A percentile compares a stretch with the other conserved stretches of the same genome.
Conservation (phyloP, 53 echinoderm and acorn worm species). For the Apostichopus leukothele region DNA sequence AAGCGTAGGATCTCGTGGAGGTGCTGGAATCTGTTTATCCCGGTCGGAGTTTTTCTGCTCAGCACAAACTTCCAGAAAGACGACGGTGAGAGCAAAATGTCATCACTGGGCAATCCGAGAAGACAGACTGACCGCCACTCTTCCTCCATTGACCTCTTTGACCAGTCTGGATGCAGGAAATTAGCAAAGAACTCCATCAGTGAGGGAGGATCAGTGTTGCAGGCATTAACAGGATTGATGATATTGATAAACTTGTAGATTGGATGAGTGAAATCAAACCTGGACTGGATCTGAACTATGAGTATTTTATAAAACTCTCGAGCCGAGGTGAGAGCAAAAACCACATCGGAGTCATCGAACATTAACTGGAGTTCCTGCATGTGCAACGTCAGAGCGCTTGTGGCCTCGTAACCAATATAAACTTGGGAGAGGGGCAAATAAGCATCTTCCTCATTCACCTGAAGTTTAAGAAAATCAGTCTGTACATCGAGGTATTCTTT, state of each 20-base stretch:
- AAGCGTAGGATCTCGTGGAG: neutral
- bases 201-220: conserved; percentile 33
- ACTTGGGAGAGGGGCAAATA: conserved; percentile 24
- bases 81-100: conserved; percentile 6
- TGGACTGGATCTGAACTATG: conserved; percentile 30
- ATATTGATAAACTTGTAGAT: conserved; percentile 22
- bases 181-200: conserved; percentile 27
- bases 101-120: conserved; percentile 10
- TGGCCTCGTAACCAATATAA: conserved; percentile 27
- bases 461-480: conserved; percentile 9
- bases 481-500: neutral
- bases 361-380: conserved; percentile 18
- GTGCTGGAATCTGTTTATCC: conserved; percentile 17
- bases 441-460: neutral
- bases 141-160: conserved; percentile 30
- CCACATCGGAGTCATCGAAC: conserved; percentile 22
- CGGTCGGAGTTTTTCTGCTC: conserved; percentile 27
- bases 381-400: neutral
- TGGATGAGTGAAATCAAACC: conserved; percentile 8
- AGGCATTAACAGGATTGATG: conserved; percentile 17
- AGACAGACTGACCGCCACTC: conserved; percentile 39
- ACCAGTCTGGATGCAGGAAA: conserved; percentile 29
- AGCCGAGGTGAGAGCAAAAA: conserved; percentile 17
- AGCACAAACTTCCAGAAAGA: conserved; percentile 30
- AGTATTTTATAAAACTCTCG: conserved; percentile 27